Conservation (phyloP, 2,113 vertebrate species). For the Pontoporia blainvillei region DNA sequence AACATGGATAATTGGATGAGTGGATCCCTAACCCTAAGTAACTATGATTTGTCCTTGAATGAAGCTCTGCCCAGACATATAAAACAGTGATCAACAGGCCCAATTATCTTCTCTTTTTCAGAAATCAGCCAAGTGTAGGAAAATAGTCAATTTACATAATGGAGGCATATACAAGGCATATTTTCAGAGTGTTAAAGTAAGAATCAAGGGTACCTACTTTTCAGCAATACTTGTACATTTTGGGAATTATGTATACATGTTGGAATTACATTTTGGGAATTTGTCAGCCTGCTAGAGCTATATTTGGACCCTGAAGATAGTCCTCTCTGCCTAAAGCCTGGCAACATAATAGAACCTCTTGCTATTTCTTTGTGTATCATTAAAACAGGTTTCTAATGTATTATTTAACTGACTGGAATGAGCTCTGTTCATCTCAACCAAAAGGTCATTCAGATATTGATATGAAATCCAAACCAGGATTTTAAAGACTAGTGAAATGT, state of each 20-base stretch:
- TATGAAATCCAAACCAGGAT: neutral
- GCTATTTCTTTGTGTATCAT: neutral
- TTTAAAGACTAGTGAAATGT: neutral
- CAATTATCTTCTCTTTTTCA: neutral
- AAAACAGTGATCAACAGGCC: neutral
- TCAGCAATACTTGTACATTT: neutral
- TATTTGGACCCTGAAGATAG: neutral
- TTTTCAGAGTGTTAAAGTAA: neutral
- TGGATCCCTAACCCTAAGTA: neutral
- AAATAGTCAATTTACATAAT: neutral
- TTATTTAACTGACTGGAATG: neutral
- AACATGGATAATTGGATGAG: fast-evolving
- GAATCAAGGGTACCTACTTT: neutral
- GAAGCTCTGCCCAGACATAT: neutral
- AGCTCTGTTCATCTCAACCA: neutral
- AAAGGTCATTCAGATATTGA: neutral
- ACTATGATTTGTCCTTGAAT: neutral
- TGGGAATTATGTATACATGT: neutral
- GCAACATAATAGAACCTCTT: neutral
- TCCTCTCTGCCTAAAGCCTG: neutral
- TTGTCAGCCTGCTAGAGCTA: neutral
- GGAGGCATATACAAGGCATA: neutral
- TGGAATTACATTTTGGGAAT: neutral
- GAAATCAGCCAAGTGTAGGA: neutral
- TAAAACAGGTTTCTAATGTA: neutral